These are phyloP conservation scores for Xylocopa sonorina DNA, from an alignment of 1,140 invertebrate species.

Conservation along the genomic window DNA sequence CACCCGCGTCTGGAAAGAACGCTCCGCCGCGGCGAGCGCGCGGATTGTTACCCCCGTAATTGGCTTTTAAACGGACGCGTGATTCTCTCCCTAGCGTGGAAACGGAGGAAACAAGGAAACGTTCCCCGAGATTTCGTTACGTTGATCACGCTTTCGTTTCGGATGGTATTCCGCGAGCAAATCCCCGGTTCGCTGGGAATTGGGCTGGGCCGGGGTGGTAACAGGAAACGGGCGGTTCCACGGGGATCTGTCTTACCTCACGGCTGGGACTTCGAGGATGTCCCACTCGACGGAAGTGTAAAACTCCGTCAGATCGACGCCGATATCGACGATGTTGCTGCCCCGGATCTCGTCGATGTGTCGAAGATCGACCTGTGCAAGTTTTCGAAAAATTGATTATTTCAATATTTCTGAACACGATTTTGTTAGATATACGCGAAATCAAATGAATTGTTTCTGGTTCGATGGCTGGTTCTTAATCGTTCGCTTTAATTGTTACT, in stretches of 20 bases:
- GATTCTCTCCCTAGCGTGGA: no score
- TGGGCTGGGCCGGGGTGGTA: neutral
- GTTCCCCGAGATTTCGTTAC: neutral
- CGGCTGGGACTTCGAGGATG: conserved; percentile 96
- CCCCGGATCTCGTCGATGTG: conserved; percentile 93
- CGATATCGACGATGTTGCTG: conserved; percentile 92
- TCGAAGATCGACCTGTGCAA: conserved; percentile 90
- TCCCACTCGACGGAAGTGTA: conserved; percentile 99
- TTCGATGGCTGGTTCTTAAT: neutral
- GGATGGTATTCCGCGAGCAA: neutral
- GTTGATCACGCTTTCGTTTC: neutral
- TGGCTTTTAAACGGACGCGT: no score
- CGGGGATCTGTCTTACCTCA: conserved; percentile 85
- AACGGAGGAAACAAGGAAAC: no score
- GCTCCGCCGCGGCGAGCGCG: no score
- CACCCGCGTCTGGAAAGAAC: neutral
- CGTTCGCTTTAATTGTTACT: no score
- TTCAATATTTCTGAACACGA: no score
- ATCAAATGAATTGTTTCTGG: no score
- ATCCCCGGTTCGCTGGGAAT: neutral
- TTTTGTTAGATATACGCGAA: no score
- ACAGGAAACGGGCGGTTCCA: no score
- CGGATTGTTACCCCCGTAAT: no score
- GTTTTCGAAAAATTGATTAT: neutral
- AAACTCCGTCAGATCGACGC: conserved; percentile 96